Conservation (phyloP, 2,888 invertebrate genomes). For the Macroteleia sp. region DNA sequence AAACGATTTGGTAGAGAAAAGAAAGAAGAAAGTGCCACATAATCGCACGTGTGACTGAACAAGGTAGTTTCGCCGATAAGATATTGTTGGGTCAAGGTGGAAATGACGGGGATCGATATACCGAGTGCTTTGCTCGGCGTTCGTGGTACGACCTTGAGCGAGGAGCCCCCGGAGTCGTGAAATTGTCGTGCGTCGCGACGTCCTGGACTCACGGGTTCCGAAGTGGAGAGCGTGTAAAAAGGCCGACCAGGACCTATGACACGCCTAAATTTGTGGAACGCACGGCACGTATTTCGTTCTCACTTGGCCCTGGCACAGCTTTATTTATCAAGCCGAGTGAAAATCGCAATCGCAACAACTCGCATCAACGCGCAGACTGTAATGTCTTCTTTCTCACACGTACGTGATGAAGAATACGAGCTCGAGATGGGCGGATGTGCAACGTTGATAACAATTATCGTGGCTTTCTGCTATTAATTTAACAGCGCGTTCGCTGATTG, state of each 20-base stretch:
- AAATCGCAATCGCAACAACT: no score
- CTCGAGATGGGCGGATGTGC: no score
- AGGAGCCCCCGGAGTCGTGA: conserved; percentile 32
- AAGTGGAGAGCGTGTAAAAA: no score
- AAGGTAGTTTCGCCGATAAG: conserved; percentile 60
- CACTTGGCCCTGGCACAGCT: no score
- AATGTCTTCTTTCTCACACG: no score
- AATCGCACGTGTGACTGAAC: conserved; percentile 52
- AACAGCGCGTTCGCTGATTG: no score
- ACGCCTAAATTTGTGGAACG: conserved; percentile 27
- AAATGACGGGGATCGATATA: conserved; percentile 63
- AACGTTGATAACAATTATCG: no score
- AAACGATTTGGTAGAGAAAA: neutral
- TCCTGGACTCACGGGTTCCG: conserved; percentile 22
- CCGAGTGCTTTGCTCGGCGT: conserved; percentile 57
- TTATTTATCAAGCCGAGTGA: no score
- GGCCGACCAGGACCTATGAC: conserved; percentile 59
- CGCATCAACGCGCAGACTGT: no score
- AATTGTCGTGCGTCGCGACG: conserved; percentile 26
- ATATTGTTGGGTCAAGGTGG: conserved; percentile 65
- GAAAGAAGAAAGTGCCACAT: conserved; percentile 43
- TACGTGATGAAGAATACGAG: no score
- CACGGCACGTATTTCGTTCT: no score
- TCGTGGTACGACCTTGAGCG: conserved; percentile 55
- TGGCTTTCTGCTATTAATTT: no score